Base-by-base conservation (phyloP, 2,113 vertebrate genomes). In the Zosterops hypoxanthus region DNA sequence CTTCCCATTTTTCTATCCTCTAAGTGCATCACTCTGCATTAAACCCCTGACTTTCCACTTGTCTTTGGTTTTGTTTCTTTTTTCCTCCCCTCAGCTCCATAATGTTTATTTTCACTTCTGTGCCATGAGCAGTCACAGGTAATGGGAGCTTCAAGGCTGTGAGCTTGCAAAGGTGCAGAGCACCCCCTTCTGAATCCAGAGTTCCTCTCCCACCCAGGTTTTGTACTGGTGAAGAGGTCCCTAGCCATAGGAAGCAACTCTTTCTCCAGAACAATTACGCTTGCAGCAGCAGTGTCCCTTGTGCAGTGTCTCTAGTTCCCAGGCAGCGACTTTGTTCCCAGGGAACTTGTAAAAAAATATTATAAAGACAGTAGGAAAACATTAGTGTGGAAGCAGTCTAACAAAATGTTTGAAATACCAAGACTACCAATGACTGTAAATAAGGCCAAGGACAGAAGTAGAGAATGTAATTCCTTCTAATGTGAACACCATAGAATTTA, bases 371-470 rank as follows among this genome's bases (percentile, higher is more conserved):
- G 29, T 16, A 52, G 39, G 34, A 57, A 87, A 82, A 91, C 78
- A 80, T 13, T 29, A 64, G 8, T 14, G 44, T 81, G 56, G 29
- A 88, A 63, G 31, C 22, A 90, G 25, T 13, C 31, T 56, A 70
- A 83, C 17, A 93, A 92, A 96, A 70, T 80, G 65, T 86, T 86
- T 84, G 63, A 90, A 92, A 80, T 83, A 69, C 20, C 8, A 28
- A 64, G 52, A 55, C 68, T 86, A 41, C n/a, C 70, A 65, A 72
- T 53, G 24, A 72, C 79, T 88, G 44, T 81, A 93, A 92, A 93
- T 82, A 86, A 77, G 21, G 39, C 16, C 90, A 65, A 80, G 19
- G 46, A 77, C 50, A 86, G 71, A 93, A 83, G 39, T 1, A 56
- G 59, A 90, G 55, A 83, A 84, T 49, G 50, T 9, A 82, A 81